Percentiles rank a stretch among this genome's conserved stretches.
These are phyloP conservation scores for Gobionotothen gibberifrons DNA, from an alignment of 2,797 vertebrate genomes.

Conservation along the genomic window DNA sequence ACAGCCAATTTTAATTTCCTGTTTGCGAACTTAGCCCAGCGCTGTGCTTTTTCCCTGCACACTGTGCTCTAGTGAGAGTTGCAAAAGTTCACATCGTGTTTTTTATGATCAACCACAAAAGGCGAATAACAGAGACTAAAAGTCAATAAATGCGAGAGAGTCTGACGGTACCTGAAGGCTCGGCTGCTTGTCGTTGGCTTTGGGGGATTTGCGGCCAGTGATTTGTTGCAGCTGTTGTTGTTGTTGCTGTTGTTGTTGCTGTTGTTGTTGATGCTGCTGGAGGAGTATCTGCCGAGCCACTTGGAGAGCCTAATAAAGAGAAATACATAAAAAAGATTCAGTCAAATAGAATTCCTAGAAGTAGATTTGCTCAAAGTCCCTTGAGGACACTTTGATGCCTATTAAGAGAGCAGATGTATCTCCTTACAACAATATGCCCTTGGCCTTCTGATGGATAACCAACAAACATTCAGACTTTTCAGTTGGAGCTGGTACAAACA, in stretches of 20 bases:
- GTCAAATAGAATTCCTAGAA: slow-evolving; percentile 43
- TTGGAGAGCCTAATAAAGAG: slow-evolving; percentile 90
- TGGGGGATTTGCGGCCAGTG: slow-evolving; percentile 90
- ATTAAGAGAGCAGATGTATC: slow-evolving; percentile 56
- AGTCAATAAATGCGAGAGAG: slow-evolving; percentile 28
- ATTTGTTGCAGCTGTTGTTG: slow-evolving; percentile 87
- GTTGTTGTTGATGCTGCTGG: slow-evolving; percentile 87
- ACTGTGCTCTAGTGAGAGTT: slow-evolving; percentile 62
- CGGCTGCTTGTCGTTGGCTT: slow-evolving; percentile 93
- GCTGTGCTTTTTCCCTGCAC: slow-evolving; percentile 55
- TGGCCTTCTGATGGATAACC: slow-evolving; percentile 64
- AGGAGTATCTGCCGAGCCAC: slow-evolving; percentile 95
- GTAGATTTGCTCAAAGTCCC: slow-evolving; percentile 58
- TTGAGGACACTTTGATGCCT: slow-evolving; percentile 58
- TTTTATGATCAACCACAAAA: slow-evolving; percentile 55
- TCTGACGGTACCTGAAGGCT: slow-evolving; percentile 88
- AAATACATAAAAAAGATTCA: slow-evolving; percentile 47
- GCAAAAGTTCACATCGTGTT: slow-evolving; percentile 46
- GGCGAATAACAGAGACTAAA: slow-evolving; percentile 33
- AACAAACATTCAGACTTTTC: slow-evolving; percentile 59
- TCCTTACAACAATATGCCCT: slow-evolving; percentile 59
- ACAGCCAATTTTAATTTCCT: slow-evolving; percentile 82
- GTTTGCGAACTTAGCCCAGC: slow-evolving; percentile 76
- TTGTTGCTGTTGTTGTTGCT: slow-evolving; percentile 87
- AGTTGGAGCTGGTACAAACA: slow-evolving; percentile 42